Evolutionary conservation across 2,113 vertebrate species (phyloP), one percentile per base, ranked within the genome.

Genomic region (Silurus glanis): DNA sequence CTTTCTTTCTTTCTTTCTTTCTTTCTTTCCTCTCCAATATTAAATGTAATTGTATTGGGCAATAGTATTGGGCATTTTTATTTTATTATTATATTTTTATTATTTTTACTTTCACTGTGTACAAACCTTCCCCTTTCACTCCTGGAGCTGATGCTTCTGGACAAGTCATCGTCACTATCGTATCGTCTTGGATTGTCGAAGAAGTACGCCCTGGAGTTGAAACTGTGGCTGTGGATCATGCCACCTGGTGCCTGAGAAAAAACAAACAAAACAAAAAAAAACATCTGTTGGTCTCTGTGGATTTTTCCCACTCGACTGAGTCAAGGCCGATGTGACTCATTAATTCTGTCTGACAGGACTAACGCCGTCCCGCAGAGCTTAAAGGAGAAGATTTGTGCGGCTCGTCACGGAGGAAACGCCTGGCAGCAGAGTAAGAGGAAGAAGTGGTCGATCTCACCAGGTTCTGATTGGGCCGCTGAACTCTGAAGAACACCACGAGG

Each of bases 101-200:
- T 7, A 13, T 51, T 23, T 23, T 67, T 37, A 37, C 2, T 2
- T 51, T 87, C 9, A 21, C 1, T 72, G 21, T 84, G 23, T 23
- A 16, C 88, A 67, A 81, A 96, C 95, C 95, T 95, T 75, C 95
- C 92, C 89, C 97, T 94, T 92, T 98, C 97, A 14, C 91, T 76
- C 90, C 95, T 90, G 14, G 93, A 94, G 74, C 89, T 94, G 85
- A 95, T 91, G 86, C 97, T 96, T 86, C 97, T 95, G 49, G 97
- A 95, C 86, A 99, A 93, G 92, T 99, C 98, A 0, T 99, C 98
- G 0, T 99, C 98, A 0, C 98, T 99, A 90, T 99, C 98, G 0
- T 99, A 99, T 45, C 98, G 95, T 28, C 97, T 94, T 0, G 98
- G 98, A 93, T 99, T 99, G 93, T 98, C 97, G 0, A 99, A 99